These are phyloP conservation scores for Sphaeridia pumilis DNA, from an alignment of 2,888 invertebrate genomes.

Conservation along the genomic window DNA sequence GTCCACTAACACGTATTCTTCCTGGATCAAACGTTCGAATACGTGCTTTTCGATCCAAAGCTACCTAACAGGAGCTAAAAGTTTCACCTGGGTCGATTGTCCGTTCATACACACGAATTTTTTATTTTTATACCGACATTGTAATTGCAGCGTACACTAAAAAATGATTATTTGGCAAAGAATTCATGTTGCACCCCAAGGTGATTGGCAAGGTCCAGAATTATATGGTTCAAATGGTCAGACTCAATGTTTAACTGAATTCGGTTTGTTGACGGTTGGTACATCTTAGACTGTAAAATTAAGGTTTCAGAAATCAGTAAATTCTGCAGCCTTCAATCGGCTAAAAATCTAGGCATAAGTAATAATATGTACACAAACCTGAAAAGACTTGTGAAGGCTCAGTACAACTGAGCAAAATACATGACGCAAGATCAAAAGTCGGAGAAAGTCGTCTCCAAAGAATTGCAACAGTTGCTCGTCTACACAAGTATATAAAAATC, in stretches of 20 bases:
- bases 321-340: too few relatives aligned
- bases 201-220: conserved; percentile 14
- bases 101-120: too few relatives aligned
- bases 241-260: conserved; percentile 11
- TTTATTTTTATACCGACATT: too few relatives aligned
- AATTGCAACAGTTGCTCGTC: conserved; percentile 54
- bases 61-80: too few relatives aligned
- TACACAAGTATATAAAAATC: conserved; percentile 36
- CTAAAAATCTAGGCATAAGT: too few relatives aligned
- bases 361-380: conserved; percentile 38
- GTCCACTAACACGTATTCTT: too few relatives aligned
- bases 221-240: conserved; percentile 14
- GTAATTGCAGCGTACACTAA: too few relatives aligned
- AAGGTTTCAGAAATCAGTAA: too few relatives aligned
- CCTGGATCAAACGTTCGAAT: too few relatives aligned
- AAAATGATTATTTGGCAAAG: conserved; percentile 11
- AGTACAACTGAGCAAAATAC: conserved; percentile 87
- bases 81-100: too few relatives aligned
- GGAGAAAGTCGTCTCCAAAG: conserved; percentile 88
- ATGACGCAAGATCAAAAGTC: conserved; percentile 74
- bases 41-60: too few relatives aligned
- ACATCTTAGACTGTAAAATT: conserved; percentile 13
- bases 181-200: conserved; percentile 15
- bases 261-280: conserved; percentile 8
- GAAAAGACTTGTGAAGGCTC: conserved; percentile 68